Evolutionary conservation across 2,888 invertebrate species (phyloP).

Genomic region (Diaprepes abbreviatus): DNA sequence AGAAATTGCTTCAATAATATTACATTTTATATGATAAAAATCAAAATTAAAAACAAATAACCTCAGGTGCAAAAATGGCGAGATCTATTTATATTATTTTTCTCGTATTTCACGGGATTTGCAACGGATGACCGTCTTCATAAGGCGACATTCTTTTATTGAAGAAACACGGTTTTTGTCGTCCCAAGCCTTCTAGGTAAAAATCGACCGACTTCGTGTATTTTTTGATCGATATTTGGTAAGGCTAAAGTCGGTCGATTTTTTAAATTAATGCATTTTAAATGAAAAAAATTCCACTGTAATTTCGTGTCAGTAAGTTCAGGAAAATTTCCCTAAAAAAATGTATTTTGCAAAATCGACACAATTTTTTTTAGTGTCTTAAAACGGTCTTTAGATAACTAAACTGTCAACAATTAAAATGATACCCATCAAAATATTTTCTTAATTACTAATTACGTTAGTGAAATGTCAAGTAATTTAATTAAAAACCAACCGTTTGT

Average conservation of each 20-base stretch:
- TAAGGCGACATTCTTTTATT: conserved; percentile 10
- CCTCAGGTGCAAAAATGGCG: conserved; percentile 12
- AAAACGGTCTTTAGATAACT: no score
- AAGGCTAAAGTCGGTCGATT: conserved; percentile 16
- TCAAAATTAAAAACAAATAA: conserved; percentile 16
- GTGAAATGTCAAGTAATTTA: background rate
- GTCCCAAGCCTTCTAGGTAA: background rate
- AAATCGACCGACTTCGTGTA: conserved; percentile 26
- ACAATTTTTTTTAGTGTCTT: no score
- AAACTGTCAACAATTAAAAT: no score
- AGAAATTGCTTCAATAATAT: background rate
- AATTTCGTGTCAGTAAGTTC: no score
- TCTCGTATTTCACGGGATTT: background rate
- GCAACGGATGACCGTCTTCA: background rate
- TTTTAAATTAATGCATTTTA: background rate
- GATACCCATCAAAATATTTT: background rate
- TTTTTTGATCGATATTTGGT: conserved; percentile 17
- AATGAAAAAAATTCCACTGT: no score
- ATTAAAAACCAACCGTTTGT: conserved; percentile 3
- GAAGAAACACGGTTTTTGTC: background rate
- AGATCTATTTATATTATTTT: background rate
- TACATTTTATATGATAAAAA: background rate
- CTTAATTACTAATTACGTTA: background rate
- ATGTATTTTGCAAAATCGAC: no score
- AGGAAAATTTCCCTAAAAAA: no score